Base-by-base conservation (phyloP, 2,797 vertebrate genomes). In the Eurystomus glaucurus region DNA sequence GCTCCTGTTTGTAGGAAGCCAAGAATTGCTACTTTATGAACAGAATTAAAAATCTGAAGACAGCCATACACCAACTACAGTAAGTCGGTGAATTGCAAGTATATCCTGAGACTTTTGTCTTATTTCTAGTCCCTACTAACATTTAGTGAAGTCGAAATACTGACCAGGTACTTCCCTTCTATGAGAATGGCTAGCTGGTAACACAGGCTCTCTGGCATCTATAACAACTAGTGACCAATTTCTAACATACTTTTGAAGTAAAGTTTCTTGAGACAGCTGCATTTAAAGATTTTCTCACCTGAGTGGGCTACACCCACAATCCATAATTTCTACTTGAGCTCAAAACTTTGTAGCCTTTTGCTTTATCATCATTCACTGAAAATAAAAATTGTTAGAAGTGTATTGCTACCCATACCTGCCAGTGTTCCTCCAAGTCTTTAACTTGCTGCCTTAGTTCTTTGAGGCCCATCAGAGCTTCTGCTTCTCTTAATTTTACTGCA, bases 381-480 rank as follows among this genome's bases (percentile, higher is more conserved):
- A 57, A 80, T 10, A 71, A 65, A 93, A 70, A 51, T 11, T 23
- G 14, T 31, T 74, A 22, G 1, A 77, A 85, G 8, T 22, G 1
- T 37, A 69, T 43, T 54, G 22, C 29, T 72, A 21, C 8, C 13
- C 98, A 91, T 97, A 99, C 99, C 99, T 99, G 99, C 99, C 99
- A 99, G 98, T 99, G 99, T 23, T 99, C 99, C 31, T 99, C 99
- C 97, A 99, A 98, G 95, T 99, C 99, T 94, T 98, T 98, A 93
- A 99, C 99, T 96, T 99, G 99, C 95, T 99, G 99, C 72, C 98
- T 98, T 80, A 99, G 98, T 97, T 99, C 99, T 96, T 99, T 99
- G 58, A 99, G 98, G 80, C 99, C 99, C 26, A 98, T 99, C 76
- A 99, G 41, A 88, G 99, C 99, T 98, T 99, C 99, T 1, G 99